Base-by-base conservation (phyloP, 1,140 invertebrate species). In the Eufriesea mexicana region DNA sequence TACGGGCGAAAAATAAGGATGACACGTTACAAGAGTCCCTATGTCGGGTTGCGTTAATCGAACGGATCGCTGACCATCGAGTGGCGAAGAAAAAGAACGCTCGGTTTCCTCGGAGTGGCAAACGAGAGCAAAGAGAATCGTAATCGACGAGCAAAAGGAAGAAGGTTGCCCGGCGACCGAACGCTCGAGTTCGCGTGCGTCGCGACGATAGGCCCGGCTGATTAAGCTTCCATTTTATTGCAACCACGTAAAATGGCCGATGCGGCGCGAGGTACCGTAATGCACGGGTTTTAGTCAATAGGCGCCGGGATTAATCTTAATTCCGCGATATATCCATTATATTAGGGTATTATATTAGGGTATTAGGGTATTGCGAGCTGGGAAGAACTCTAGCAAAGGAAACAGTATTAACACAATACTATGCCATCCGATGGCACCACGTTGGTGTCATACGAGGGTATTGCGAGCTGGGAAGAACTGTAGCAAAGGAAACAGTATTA, bases 1-100 rank as follows among this genome's bases (percentile, higher is more conserved):
- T 75, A 55, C 45, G 20, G 35, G 72, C n/a, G 49, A 76, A 57
- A 76, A 81, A 81, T 57, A 45, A n/a, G 14, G n/a, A n/a, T 10
- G 49, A 76, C 74, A 49, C 59, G 35, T 62, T 64, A 51, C 61
- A 67, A 66, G 54, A n/a, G 49, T 66, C 20, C 10, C 12, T 57
- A 25, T 57, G 72, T 76, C 72, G 25, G 59, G n/a, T 67, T 16
- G 42, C 51, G 49, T 81, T 66, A 64, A 75, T 67, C 14, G n/a
- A 14, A 28, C 28, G 61, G n/a, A 25, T 45, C 7, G 49, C 10
- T 47, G 66, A 20, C 35, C 12, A 47, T n/a, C 54, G 18, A 49
- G 57, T 20, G 7, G 5, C 14, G 14, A 66, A 55, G 47, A 64
- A 35, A 10, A 55, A 23, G n/a, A 18, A 28, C 1, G 20, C 25